These are phyloP conservation scores for Nothoprocta pentlandii DNA, from an alignment of 2,113 vertebrate genomes.

Conservation along the genomic window DNA sequence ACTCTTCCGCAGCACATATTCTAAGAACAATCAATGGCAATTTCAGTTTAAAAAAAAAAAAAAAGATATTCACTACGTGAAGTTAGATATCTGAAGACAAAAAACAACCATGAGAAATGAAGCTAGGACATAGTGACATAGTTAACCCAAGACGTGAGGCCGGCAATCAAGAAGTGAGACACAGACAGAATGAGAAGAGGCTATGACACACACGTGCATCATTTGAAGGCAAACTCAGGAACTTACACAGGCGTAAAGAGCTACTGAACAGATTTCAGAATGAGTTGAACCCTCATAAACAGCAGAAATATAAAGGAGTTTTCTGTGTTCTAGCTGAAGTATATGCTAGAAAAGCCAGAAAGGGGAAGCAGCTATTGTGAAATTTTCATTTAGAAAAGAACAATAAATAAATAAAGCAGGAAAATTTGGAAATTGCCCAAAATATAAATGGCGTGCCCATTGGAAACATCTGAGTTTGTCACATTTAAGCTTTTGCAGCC, in stretches of 20 bases:
- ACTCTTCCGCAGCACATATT: neutral
- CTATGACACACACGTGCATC: neutral
- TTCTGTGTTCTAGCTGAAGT: neutral
- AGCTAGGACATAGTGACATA: neutral
- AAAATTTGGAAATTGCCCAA: neutral
- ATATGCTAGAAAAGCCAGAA: neutral
- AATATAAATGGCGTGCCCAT: neutral
- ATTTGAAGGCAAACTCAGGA: constrained; percentile 19
- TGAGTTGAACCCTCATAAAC: neutral
- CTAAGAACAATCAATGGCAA: neutral
- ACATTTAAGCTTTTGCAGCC: neutral
- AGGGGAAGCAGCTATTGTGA: neutral
- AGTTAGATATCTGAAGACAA: neutral
- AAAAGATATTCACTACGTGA: neutral
- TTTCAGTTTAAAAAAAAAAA: neutral
- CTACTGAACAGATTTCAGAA: neutral
- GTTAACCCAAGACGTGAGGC: neutral
- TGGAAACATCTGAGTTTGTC: neutral
- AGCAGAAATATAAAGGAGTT: neutral
- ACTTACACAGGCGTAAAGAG: neutral
- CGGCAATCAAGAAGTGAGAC: neutral
- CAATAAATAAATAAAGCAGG: neutral
- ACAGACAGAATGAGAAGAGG: neutral
- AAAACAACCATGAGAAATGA: neutral
- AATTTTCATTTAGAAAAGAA: neutral